These are phyloP conservation scores for Magallana angulata DNA, from an alignment of 1,140 invertebrate genomes.

Conservation along the genomic window DNA sequence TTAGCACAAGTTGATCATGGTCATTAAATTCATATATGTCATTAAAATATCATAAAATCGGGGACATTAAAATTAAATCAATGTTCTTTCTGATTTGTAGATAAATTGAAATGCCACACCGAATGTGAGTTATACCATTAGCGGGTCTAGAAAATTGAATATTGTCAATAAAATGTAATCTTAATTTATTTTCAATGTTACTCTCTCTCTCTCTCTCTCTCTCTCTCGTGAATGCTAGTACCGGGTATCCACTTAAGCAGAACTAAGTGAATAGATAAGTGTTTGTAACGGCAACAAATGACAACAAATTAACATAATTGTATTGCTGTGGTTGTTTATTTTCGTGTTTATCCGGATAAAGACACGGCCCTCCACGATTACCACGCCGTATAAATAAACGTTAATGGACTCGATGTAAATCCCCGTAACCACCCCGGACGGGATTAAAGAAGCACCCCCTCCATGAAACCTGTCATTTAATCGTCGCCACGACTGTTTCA, in stretches of 20 bases:
- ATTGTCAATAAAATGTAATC: too few relatives aligned
- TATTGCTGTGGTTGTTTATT: neutral
- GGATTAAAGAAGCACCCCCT: neutral
- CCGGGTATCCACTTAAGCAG: too few relatives aligned
- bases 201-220: neutral
- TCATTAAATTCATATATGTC: too few relatives aligned
- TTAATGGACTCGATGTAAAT: conserved; percentile 5
- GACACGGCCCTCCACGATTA: neutral
- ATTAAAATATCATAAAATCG: too few relatives aligned
- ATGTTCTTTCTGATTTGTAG: too few relatives aligned
- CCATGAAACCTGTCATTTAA: neutral
- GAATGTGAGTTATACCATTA: too few relatives aligned
- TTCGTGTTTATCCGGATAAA: neutral
- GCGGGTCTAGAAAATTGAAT: too few relatives aligned
- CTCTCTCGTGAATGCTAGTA: too few relatives aligned
- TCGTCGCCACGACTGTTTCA: conserved; percentile 20
- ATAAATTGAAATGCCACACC: too few relatives aligned
- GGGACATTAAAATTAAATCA: too few relatives aligned
- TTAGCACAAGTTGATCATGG: too few relatives aligned
- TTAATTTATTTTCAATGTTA: too few relatives aligned
- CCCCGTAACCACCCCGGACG: neutral
- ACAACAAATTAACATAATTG: neutral
- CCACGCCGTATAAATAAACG: neutral
- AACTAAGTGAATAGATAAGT: neutral
- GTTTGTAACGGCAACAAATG: conserved; percentile 10